A percentile compares a stretch with the other conserved stretches of the same genome.
Evolutionary conservation across 2,797 vertebrate species (phyloP).

Genomic region (Platyrinchus mystaceus): DNA sequence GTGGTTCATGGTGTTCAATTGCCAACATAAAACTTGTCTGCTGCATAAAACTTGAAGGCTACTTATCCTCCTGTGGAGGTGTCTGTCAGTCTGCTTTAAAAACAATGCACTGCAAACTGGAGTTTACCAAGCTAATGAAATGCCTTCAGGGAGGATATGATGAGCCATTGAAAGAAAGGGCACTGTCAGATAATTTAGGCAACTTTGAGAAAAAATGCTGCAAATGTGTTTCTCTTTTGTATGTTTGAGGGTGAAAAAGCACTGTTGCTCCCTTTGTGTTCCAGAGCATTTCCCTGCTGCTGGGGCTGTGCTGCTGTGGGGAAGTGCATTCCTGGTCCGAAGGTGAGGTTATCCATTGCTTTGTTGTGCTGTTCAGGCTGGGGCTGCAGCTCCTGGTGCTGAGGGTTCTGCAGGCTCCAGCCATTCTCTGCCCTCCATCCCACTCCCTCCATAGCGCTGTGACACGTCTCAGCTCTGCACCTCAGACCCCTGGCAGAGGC

Average conservation of each 20-base stretch:
- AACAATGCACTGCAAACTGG: not conserved
- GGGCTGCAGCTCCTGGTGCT: not conserved
- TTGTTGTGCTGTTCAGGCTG: fast-evolving
- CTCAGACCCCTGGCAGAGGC: not conserved
- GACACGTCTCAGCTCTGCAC: not conserved
- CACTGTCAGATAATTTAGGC: not conserved
- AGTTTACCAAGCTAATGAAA: slow-evolving; percentile 43
- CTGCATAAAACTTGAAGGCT: not conserved
- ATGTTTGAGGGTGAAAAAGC: not conserved
- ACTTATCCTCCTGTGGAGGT: not conserved
- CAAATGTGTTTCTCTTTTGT: not conserved
- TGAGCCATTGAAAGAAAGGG: not conserved
- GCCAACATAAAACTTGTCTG: not conserved
- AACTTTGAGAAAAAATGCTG: slow-evolving; percentile 1
- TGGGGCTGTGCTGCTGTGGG: not conserved
- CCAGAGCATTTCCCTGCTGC: not conserved
- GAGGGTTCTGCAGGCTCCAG: not conserved
- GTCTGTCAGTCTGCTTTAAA: not conserved
- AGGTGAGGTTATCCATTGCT: not conserved
- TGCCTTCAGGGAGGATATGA: not conserved
- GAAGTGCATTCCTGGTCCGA: not conserved
- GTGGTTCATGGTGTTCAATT: not conserved
- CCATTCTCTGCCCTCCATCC: not conserved
- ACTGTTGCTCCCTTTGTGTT: not conserved
- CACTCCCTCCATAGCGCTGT: fast-evolving